Percentiles rank a stretch among this genome's conserved stretches.
phyloP scores from a whole-genome alignment of 2,888 invertebrate genomes.

The Clivina fossor region DNA sequence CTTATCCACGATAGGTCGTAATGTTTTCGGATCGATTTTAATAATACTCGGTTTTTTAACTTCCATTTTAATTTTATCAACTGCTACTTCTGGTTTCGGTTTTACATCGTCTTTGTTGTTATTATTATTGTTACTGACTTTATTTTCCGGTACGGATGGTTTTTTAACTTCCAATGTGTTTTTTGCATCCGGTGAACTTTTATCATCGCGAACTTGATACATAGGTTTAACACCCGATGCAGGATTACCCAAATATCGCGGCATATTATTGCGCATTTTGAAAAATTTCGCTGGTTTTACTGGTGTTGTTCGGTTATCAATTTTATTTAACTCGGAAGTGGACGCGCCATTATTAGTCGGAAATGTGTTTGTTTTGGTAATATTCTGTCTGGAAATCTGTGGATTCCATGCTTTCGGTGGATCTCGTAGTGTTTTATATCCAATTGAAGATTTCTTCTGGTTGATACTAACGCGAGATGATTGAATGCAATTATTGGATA shows the following conservation, averaged over 20 bases:
- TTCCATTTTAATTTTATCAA: conserved; percentile 45
- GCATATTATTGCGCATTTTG: conserved; percentile 59
- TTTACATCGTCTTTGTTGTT: conserved; percentile 30
- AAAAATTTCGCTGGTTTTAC: conserved; percentile 60
- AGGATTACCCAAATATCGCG: conserved; percentile 60
- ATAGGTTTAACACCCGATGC: conserved; percentile 63
- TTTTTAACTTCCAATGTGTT: conserved; percentile 11
- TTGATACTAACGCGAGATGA: conserved; percentile 35
- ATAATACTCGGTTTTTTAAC: conserved; percentile 52
- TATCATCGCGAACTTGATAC: conserved; percentile 53
- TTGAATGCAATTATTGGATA: conserved; percentile 19
- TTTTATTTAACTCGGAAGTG: conserved; percentile 39
- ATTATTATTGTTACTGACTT: conserved; percentile 25
- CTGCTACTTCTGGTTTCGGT: conserved; percentile 14
- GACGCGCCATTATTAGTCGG: conserved; percentile 36
- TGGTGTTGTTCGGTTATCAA: conserved; percentile 52
- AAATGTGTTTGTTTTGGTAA: conserved; percentile 44
- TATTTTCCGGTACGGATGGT: conserved; percentile 4
- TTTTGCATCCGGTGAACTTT: conserved; percentile 40
- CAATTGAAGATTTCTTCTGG: conserved; percentile 44
- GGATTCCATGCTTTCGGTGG: conserved; percentile 66
- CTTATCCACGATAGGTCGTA: conserved; percentile 57
- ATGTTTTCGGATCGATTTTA: conserved; percentile 62
- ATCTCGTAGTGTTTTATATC: conserved; percentile 61
- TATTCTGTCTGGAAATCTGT: conserved; percentile 57